phyloP scores from a whole-genome alignment of 2,888 invertebrate species.

The Aspidiotus rigidus region DNA sequence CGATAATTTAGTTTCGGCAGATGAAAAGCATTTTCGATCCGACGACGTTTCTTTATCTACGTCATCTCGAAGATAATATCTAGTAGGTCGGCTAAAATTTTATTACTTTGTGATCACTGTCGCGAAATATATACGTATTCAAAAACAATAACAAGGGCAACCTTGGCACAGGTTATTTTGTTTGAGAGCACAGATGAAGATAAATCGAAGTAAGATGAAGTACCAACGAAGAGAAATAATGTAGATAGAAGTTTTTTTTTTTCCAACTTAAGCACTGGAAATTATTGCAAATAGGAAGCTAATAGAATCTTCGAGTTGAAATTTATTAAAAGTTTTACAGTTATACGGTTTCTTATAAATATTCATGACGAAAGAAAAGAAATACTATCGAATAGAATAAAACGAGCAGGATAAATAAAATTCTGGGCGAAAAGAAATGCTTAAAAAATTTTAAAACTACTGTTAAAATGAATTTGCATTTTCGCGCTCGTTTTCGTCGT shows the following conservation, averaged over 20 bases:
- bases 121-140: too few relatives aligned
- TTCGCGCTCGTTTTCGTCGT: background rate
- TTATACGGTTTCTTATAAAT: constrained; percentile 19
- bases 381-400: constrained; percentile 28
- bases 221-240: background rate
- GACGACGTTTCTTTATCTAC: too few relatives aligned
- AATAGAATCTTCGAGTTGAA: constrained; percentile 31
- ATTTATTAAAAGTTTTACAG: constrained; percentile 31
- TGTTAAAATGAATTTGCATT: constrained; percentile 29
- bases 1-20: too few relatives aligned
- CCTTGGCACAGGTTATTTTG: too few relatives aligned
- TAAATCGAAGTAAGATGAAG: too few relatives aligned
- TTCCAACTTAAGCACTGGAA: constrained; percentile 8
- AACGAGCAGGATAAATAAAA: constrained; percentile 24
- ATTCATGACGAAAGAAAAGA: constrained; percentile 24
- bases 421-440: constrained; percentile 28
- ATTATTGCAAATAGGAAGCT: constrained; percentile 32
- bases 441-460: constrained; percentile 29
- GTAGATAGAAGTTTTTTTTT: constrained; percentile 22
- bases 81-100: too few relatives aligned
- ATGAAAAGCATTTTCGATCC: too few relatives aligned
- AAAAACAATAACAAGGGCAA: too few relatives aligned
- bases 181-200: too few relatives aligned
- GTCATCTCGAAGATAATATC: too few relatives aligned
- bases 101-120: too few relatives aligned